Base-by-base conservation (phyloP, 2,797 vertebrate genomes). In the Artibeus jamaicensis region DNA sequence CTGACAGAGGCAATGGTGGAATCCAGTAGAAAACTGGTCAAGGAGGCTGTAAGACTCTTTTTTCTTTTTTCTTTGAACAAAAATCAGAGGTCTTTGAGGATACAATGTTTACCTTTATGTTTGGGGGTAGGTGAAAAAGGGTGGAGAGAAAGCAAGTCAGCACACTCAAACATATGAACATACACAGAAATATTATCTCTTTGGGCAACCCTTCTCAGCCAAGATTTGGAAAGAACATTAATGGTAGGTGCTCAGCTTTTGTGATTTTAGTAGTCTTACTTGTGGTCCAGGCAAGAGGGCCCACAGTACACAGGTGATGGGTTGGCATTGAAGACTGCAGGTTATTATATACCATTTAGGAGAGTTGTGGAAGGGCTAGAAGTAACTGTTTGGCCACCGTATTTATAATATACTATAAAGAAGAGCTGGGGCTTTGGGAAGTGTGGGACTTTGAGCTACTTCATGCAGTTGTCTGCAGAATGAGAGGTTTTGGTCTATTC, bases 1-100 rank as follows among this genome's bases (percentile, higher is more conserved):
- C 87, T 99, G 67, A 76, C 98, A 4, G 95, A 97, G 74, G 95
- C 96, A 93, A 84, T 97, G 0, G 93, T 98, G 10, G 97, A 98
- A 78, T 48, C 96, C 21, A 90, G 98, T 93, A 97, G 96, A 96
- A 98, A 96, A 89, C 97, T 97, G 91, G 94, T 99, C 86, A 98
- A 98, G 74, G 98, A 99, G 74, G 98, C 98, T 94, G 99, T 99
- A 98, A 98, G 98, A 91, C 2, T n/a, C 46, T 89, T 10, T 76
- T 91, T 90, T 79, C 32, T 71, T 71, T 91, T 81, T 79, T 55
- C 24, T 92, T 93, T 82, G 83, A 50, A 71, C 59, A 82, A 91
- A 94, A 84, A 42, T 70, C 39, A 62, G 53, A 39, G 73, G 22
- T 91, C n/a, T 95, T 95, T 83, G 79, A 96, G 77, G 34, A 62